A percentile compares a stretch with the other conserved stretches of the same genome.
Conservation (phyloP, 2,888 invertebrate species). For the Chrysolina haemoptera region DNA sequence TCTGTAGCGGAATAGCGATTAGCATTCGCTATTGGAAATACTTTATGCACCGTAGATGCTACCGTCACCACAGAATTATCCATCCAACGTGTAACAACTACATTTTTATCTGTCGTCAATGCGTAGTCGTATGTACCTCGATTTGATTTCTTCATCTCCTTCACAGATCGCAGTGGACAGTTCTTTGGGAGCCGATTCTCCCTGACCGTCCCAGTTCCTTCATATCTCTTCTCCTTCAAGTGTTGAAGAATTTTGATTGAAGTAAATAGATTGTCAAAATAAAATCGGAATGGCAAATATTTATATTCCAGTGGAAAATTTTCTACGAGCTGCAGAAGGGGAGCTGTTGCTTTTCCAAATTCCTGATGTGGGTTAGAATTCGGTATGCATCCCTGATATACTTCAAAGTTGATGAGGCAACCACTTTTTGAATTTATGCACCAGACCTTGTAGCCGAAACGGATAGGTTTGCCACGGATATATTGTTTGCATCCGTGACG, state of each 20-base stretch:
- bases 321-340: too few relatives aligned
- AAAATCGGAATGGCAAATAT: conserved; percentile 25
- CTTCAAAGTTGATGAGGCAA: conserved; percentile 13
- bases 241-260: conserved; percentile 28
- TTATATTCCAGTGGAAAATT: too few relatives aligned
- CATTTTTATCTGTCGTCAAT: not conserved
- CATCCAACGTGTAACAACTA: not conserved
- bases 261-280: conserved; percentile 42
- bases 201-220: conserved; percentile 36
- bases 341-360: conserved; percentile 30
- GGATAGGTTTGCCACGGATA: conserved; percentile 18
- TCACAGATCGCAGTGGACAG: conserved; percentile 26
- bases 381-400: conserved; percentile 5
- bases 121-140: conserved; percentile 33
- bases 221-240: conserved; percentile 23
- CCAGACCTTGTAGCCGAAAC: conserved; percentile 5
- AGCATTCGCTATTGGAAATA: not conserved
- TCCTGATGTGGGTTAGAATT: conserved; percentile 16
- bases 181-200: conserved; percentile 28
- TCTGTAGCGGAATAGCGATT: not conserved
- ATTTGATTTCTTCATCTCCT: conserved; percentile 35
- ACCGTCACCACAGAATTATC: conserved; percentile 2
- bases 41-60: not conserved
- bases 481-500: conserved; percentile 14
- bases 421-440: conserved; percentile 12